phyloP scores from a whole-genome alignment of 2,888 invertebrate genomes.

The Torymus tubicola region DNA sequence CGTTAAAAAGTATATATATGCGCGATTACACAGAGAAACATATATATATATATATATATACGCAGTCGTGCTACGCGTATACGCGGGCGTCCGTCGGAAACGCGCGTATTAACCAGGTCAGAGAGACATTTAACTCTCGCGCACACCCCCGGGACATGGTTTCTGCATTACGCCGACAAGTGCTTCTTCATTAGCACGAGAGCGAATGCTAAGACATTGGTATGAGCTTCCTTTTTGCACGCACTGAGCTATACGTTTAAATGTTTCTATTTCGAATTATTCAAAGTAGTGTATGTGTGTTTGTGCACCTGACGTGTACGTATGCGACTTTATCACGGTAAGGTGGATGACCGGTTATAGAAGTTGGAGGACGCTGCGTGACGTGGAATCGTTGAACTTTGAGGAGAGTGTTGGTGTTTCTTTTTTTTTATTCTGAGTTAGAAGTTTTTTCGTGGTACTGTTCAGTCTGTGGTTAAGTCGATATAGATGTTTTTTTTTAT shows the following conservation, averaged over 20 bases:
- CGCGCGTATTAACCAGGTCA: slow-evolving; percentile 68
- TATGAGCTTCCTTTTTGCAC: neutral
- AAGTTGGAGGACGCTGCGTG: too few species aligned
- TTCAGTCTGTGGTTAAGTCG: too few species aligned
- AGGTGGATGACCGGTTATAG: too few species aligned
- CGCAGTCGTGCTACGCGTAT: too few species aligned
- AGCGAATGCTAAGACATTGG: slow-evolving; percentile 42
- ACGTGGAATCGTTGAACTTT: too few species aligned
- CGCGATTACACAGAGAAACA: neutral
- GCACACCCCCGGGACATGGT: slow-evolving; percentile 66
- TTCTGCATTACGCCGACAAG: slow-evolving; percentile 75
- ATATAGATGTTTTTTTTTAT: too few species aligned
- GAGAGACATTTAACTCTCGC: slow-evolving; percentile 53
- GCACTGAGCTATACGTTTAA: neutral
- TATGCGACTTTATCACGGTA: neutral
- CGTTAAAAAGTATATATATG: neutral
- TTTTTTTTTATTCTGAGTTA: too few species aligned
- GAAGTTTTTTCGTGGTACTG: too few species aligned
- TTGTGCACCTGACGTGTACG: neutral
- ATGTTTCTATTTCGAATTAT: neutral
- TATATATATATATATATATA: neutral
- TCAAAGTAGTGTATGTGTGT: neutral
- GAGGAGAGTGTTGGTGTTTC: too few species aligned
- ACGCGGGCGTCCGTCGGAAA: neutral
- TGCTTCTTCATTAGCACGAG: slow-evolving; percentile 71